Conservation (phyloP, 2,888 invertebrate genomes). For the Carcina quercana region DNA sequence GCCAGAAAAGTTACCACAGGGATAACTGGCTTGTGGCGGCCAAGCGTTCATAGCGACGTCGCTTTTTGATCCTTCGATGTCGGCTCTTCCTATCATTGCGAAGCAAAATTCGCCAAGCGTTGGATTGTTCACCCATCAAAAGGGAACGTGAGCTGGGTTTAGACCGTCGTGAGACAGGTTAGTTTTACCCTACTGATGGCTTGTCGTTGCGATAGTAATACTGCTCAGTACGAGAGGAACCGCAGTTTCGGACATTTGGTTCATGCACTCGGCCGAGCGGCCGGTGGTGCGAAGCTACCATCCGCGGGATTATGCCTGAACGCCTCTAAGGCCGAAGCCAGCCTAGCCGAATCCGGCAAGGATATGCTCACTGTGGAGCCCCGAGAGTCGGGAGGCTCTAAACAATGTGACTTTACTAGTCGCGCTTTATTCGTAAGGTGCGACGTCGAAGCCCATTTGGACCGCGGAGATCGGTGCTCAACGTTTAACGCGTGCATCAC, state of each 20-base stretch:
- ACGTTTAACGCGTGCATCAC: slow-evolving; percentile 30
- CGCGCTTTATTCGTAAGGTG: slow-evolving; percentile 36
- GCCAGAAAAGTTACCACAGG: slow-evolving; percentile 81
- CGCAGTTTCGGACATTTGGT: slow-evolving; percentile 76
- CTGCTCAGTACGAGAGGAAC: slow-evolving; percentile 73
- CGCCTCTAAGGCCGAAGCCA: slow-evolving; percentile 77
- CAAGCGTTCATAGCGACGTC: slow-evolving; percentile 79
- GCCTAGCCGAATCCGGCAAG: slow-evolving; percentile 69
- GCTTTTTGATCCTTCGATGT: slow-evolving; percentile 83
- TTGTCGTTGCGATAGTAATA: slow-evolving; percentile 72
- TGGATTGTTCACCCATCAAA: slow-evolving; percentile 81
- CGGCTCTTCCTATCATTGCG: slow-evolving; percentile 84
- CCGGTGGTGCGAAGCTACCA: slow-evolving; percentile 79
- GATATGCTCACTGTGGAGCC: slow-evolving; percentile 47
- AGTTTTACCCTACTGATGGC: slow-evolving; percentile 76
- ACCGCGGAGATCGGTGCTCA: slow-evolving; percentile 38
- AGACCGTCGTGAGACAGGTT: slow-evolving; percentile 79
- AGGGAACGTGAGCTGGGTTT: slow-evolving; percentile 80
- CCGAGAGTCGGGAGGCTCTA: slow-evolving; percentile 60
- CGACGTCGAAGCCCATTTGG: slow-evolving; percentile 48
- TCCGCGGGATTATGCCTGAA: slow-evolving; percentile 66
- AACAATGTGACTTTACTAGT: slow-evolving; percentile 52
- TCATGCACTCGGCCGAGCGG: slow-evolving; percentile 76
- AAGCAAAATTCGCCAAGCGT: slow-evolving; percentile 82
- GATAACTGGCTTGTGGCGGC: slow-evolving; percentile 80